Base-by-base conservation (phyloP, 2,797 vertebrate species). In the Alectoris magna region DNA sequence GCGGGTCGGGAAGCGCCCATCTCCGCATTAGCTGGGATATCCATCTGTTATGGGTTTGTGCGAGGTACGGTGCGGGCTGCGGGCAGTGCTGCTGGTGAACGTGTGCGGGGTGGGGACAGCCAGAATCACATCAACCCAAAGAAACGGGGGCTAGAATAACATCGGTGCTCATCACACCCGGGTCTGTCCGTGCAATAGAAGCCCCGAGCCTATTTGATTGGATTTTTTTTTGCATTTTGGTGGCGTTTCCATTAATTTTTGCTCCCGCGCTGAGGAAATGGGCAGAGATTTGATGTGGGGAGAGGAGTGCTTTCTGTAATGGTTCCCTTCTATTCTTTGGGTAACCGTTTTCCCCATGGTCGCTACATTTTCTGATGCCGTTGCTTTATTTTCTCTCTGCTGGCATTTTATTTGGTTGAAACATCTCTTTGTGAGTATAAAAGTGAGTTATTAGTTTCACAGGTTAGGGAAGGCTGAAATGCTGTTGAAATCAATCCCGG, bases 261-360 rank as follows among this genome's bases (percentile, higher is more conserved):
- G n/a, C 3, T 13, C 10, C 60, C 82, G 34, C 5, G 1, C 29
- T 0, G 0, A 9, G 31, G 19, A 89, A 76, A 56, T 55, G 51
- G 36, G 41, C 10, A 41, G 34, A 67, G 56, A 79, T 84, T 29
- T 29, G 51, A 44, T 86, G 66, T 53, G 29, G 27, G 49, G 55
- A 72, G 51, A 43, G 21, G 10, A 70, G 67, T 73, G 21, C 4
- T 10, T 75, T 67, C 77, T 62, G 44, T 53, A 29, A 29, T 12
- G 31, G 48, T 13, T 49, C 23, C 48, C 48, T 49, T 26, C 48
- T 49, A 13, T 26, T 49, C 48, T 49, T 14, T 26, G 34, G 56
- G 56, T 59, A 62, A 19, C 34, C 16, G 8, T 72, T 77, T 93
- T 75, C 72, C 21, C 80, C 29, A 23, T n/a, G 26, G n/a, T 72